These are phyloP conservation scores for Neodiprion fabricii DNA, from an alignment of 1,140 invertebrate genomes.

Conservation along the genomic window DNA sequence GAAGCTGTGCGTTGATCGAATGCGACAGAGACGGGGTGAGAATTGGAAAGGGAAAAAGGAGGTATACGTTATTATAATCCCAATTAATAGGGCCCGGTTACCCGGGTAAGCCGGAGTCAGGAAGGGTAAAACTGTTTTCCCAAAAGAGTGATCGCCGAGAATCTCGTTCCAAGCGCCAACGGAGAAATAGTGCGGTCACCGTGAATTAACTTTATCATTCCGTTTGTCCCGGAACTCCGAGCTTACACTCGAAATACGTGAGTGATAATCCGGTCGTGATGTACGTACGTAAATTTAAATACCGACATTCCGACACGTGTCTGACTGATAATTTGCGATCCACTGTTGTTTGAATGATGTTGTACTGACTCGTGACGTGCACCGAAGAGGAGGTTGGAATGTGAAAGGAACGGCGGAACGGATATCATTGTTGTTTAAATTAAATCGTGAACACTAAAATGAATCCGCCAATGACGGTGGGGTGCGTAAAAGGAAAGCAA, in stretches of 20 bases:
- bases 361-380: no score
- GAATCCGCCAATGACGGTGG: no score
- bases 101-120: background rate
- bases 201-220: background rate
- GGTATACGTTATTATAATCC: conserved; percentile 1
- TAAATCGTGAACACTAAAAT: background rate
- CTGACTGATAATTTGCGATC: no score
- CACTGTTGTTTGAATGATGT: no score
- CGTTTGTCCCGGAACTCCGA: background rate
- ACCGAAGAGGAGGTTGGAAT: background rate
- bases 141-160: background rate
- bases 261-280: conserved; percentile 4
- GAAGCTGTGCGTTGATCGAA: background rate
- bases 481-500: no score
- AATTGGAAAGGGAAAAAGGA: background rate
- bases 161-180: background rate
- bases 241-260: background rate
- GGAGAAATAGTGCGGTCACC: background rate
- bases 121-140: conserved; percentile 5
- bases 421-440: background rate
- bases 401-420: no score
- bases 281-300: background rate
- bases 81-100: conserved; percentile 10
- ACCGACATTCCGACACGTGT: background rate
- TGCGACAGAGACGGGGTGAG: background rate